Base-by-base conservation (phyloP, 1,140 invertebrate species). In the Lutraria rhynchaena region DNA sequence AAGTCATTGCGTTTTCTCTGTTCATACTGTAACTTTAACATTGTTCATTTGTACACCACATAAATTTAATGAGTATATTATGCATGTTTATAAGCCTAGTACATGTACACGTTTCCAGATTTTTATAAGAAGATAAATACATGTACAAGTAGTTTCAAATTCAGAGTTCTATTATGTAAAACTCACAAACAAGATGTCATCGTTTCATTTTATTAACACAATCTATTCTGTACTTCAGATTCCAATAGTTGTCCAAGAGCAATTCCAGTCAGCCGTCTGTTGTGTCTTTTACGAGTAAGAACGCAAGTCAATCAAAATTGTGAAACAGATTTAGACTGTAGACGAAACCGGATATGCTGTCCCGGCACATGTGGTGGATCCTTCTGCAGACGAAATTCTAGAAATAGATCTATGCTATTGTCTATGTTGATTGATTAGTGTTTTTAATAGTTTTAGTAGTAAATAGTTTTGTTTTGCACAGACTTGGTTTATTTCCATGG, bases 281-380 rank as follows among this genome's bases (percentile, higher is more conserved):
- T 67, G 11, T 67, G 63, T 24, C 24, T 67, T 17, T 41, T 67
- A 15, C 63, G 22, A 22, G 63, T 41, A 31, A 49, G 44, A 17
- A 49, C 63, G 29, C 11, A 15, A 7, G 5, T 15, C 15, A 41
- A 19, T 49, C 63, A 49, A 33, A 44, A 24, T 19, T 67, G 63
- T 44, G 27, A 9, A 51, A 35, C 63, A 11, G 33, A 67, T 15
- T 37, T 24, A 5, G 63, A 67, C 44, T 67, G 63, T 49, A 24
- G 27, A 9, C n/a, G 63, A 15, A 67, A 49, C 41, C 37, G 63
- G 41, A 67, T 67, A 49, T 67, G 63, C 41, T 67, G 63, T 31
- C 63, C 63, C 1, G 63, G 63, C 37, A 49, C 63, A 41, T 67
- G 63, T 41, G n/a, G n/a, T 41, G 63, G 63, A 31, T 27, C 37